phyloP scores from a whole-genome alignment of 1,140 invertebrate genomes.

The Probaryconus sp. region DNA sequence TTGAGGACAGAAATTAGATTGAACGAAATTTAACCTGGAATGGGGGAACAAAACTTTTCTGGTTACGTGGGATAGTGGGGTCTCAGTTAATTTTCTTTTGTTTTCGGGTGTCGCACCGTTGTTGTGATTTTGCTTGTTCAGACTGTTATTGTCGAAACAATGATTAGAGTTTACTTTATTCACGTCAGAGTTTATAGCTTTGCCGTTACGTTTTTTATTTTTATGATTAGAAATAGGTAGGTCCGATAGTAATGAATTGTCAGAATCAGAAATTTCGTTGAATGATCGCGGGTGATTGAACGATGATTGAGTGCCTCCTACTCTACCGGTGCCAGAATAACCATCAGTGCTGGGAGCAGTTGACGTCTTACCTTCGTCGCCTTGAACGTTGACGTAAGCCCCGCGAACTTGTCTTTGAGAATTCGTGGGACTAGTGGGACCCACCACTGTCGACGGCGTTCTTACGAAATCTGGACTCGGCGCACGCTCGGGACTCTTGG shows the following conservation, averaged over 20 bases:
- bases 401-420: slow-evolving; percentile 77
- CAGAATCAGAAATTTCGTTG: slow-evolving; percentile 18
- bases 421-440: slow-evolving; percentile 78
- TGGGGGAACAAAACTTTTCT: slow-evolving; percentile 27
- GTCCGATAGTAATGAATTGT: slow-evolving; percentile 51
- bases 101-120: too few species aligned
- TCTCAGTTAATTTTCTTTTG: slow-evolving; percentile 18
- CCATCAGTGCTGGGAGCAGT: slow-evolving; percentile 75
- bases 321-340: slow-evolving; percentile 71
- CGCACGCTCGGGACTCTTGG: slow-evolving; percentile 78
- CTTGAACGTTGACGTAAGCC: slow-evolving; percentile 85
- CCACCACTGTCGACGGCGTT: slow-evolving; percentile 80
- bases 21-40: slow-evolving; percentile 38
- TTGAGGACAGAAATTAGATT: slow-evolving; percentile 56
- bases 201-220: neutral
- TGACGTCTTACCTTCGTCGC: slow-evolving; percentile 82
- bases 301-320: slow-evolving; percentile 63
- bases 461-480: slow-evolving; percentile 81
- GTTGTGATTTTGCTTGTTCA: slow-evolving; percentile 24
- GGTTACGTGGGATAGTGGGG: slow-evolving; percentile 24
- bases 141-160: slow-evolving; percentile 11
- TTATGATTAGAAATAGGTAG: too few species aligned
- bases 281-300: slow-evolving; percentile 38
- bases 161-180: slow-evolving; percentile 5
- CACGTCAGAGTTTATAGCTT: slow-evolving; percentile 6